phyloP scores from a whole-genome alignment of 2,888 invertebrate species.

The Polymixis lichenea region DNA sequence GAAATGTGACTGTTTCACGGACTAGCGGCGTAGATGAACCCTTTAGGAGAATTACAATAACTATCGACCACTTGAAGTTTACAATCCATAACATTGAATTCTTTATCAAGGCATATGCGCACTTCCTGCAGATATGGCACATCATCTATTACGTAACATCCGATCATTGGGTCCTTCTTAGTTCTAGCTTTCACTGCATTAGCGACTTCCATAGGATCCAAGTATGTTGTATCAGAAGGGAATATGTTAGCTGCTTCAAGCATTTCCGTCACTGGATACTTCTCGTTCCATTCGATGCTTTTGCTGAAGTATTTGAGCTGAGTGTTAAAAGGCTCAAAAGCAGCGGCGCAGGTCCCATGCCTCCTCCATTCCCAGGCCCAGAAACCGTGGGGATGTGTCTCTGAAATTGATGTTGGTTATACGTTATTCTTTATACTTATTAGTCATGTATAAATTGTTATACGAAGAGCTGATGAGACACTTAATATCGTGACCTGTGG shows the following conservation, averaged over 20 bases:
- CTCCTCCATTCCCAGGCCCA: conserved; percentile 12
- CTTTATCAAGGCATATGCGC: conserved; percentile 21
- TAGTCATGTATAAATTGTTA: no score
- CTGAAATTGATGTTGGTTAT: background rate
- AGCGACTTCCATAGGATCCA: conserved; percentile 6
- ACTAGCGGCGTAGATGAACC: conserved; percentile 18
- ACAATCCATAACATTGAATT: conserved; percentile 27
- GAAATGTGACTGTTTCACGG: background rate
- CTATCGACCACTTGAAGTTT: background rate
- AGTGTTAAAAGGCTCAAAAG: conserved; percentile 12
- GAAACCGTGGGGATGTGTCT: background rate
- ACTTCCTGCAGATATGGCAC: conserved; percentile 10
- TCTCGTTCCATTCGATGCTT: conserved; percentile 24
- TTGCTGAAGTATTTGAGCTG: conserved; percentile 26
- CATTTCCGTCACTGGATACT: background rate
- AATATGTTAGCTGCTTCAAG: conserved; percentile 19
- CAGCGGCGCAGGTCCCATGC: conserved; percentile 18
- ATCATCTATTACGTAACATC: conserved; percentile 1
- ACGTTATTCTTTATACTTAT: background rate
- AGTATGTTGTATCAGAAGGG: conserved; percentile 12
- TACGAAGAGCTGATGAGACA: no score
- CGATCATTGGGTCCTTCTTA: conserved; percentile 17
- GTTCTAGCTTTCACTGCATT: conserved; percentile 2
- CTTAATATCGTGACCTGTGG: no score
- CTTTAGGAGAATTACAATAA: conserved; percentile 6